Evolutionary conservation across 2,113 vertebrate genomes (phyloP), one percentile per base, ranked within the genome.

Genomic region (Heloderma charlesbogerti): DNA sequence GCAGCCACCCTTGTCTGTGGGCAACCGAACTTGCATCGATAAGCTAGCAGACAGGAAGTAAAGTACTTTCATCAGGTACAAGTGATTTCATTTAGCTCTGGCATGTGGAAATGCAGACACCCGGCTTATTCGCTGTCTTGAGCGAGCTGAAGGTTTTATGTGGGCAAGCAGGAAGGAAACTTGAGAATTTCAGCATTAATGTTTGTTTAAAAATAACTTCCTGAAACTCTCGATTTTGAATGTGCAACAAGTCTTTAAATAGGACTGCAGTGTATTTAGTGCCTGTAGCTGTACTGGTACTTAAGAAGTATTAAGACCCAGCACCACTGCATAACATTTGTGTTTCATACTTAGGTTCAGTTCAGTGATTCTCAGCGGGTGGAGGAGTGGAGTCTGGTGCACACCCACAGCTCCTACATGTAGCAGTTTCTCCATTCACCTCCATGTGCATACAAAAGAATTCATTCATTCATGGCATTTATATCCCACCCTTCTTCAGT

Each of bases 21-120:
- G 40, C 88, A 84, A 86, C 90, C 90, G 34, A 40, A 40, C 0
- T 89, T 86, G 20, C 60, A 69, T 86, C 79, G 83, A 86, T 90
- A 90, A 90, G 48, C 22, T 37, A 80, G 22, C n/a, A 54, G 54
- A 75, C 37, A 84, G 75, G 57, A 40, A 72, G 51, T 84, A 43
- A 74, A 86, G 57, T 86, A 67, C 79, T 90, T 79, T 57, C 45
- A 80, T 90, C 71, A 90, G 72, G 74, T 79, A 71, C 43, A 79
- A 67, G 74, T 79, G 74, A 86, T 85, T 85, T n/a, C 34, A 77
- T 57, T 77, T 78, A 12, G 34, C 43, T 85, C 72, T 79, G 69
- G 72, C 48, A 69, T 69, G n/a, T 27, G 34, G 74, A 77, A 86
- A 86, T 22, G 66, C 34, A 80, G 84, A 45, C 43, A 40, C 83